Evolutionary conservation across 2,888 invertebrate genomes (phyloP).

Genomic region (Anorthoa munda): DNA sequence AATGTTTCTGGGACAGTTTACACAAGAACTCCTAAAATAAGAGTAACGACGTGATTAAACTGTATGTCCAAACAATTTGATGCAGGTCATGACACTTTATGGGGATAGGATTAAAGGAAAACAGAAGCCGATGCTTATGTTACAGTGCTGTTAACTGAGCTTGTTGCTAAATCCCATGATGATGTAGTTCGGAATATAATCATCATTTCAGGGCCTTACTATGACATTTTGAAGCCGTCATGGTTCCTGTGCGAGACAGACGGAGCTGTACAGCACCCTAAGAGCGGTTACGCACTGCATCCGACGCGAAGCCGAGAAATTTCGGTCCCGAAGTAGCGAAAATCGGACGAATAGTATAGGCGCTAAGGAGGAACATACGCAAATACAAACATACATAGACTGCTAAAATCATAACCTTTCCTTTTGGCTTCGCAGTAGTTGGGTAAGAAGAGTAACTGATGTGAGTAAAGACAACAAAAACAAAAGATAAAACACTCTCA

Average conservation of each 20-base stretch:
- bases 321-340: too few species aligned
- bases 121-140: conserved; percentile 16
- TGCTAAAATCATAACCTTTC: too few species aligned
- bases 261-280: too few species aligned
- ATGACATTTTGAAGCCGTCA: too few species aligned
- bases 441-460: background rate
- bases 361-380: too few species aligned
- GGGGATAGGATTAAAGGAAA: conserved; percentile 53
- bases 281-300: too few species aligned
- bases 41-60: conserved; percentile 66
- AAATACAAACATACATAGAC: too few species aligned
- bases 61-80: conserved; percentile 63
- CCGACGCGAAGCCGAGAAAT: too few species aligned
- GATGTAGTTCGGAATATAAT: background rate
- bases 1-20: conserved; percentile 66
- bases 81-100: conserved; percentile 61
- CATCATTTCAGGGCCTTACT: too few species aligned
- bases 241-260: too few species aligned
- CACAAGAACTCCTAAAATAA: conserved; percentile 66
- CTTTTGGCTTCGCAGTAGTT: too few species aligned
- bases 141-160: conserved; percentile 30
- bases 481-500: background rate
- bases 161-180: conserved; percentile 31
- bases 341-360: too few species aligned
- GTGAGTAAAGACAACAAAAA: conserved; percentile 2